These are phyloP conservation scores for Lochmaea crataegi DNA, from an alignment of 2,888 invertebrate genomes.

Conservation along the genomic window DNA sequence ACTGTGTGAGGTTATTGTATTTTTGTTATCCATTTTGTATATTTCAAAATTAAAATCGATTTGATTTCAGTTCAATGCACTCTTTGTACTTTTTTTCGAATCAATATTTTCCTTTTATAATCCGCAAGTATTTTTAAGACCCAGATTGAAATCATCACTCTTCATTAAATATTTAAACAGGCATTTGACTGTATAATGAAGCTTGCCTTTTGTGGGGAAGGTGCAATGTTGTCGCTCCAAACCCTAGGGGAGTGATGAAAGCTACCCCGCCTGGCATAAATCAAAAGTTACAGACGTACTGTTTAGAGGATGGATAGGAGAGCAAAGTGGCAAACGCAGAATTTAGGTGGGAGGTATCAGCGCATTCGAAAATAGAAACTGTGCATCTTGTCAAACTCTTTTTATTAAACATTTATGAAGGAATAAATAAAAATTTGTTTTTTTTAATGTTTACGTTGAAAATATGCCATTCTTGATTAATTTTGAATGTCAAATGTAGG, in stretches of 20 bases:
- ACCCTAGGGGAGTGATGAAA: slow-evolving; percentile 56
- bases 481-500: too few relatives aligned
- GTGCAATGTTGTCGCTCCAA: slow-evolving; percentile 54
- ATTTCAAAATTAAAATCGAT: too few relatives aligned
- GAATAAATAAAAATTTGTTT: too few relatives aligned
- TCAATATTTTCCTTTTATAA: slow-evolving; percentile 33
- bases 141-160: slow-evolving; percentile 59
- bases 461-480: too few relatives aligned
- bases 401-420: too few relatives aligned
- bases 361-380: neutral
- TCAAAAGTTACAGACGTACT: slow-evolving; percentile 49
- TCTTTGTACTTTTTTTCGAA: slow-evolving; percentile 8
- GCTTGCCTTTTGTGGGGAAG: slow-evolving; percentile 58
- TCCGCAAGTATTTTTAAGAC: slow-evolving; percentile 40
- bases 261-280: slow-evolving; percentile 56
- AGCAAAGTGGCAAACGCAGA: neutral
- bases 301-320: slow-evolving; percentile 17
- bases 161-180: slow-evolving; percentile 66
- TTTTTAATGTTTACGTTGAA: too few relatives aligned
- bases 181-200: slow-evolving; percentile 65
- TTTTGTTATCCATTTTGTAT: too few relatives aligned
- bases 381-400: neutral
- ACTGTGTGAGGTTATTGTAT: too few relatives aligned
- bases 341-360: neutral
- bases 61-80: slow-evolving; percentile 25